Base-by-base conservation (phyloP, 2,797 vertebrate species). In the Apogon hyalosoma region DNA sequence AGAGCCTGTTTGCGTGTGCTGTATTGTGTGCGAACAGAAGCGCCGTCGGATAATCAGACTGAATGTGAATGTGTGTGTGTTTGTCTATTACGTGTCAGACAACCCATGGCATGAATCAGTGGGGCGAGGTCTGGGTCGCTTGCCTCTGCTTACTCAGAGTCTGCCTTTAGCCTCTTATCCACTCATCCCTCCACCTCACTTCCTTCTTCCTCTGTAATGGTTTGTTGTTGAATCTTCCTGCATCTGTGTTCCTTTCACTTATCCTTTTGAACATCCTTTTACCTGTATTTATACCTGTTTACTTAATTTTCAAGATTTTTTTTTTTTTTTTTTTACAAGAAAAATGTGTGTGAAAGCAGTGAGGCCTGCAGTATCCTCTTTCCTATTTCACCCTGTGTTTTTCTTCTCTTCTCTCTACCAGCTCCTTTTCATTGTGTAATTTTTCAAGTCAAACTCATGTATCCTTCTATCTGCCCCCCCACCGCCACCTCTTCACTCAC, bases 61-160 rank as follows among this genome's bases (percentile, higher is more conserved):
- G 42, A 33, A 15, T 69, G 75, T 58, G 57, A 46, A 6, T 21
- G 1, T 28, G 50, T 48, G 60, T 49, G 28, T 11, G 57, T 19
- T 51, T 60, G 39, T 53, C 28, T 73, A 28, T 80, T 82, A 78
- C 28, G 72, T 88, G 80, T 91, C 80, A 89, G 83, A 80, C 80
- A 42, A 69, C 65, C 76, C 73, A 79, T 82, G 77, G 57, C 76
- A 87, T 92, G 92, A 92, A 88, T 93, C 92, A 94, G 85, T 65
- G 65, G 79, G 88, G 86, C 74, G 82, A 90, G 90, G 92, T 87
- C 83, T 85, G 75, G 80, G 79, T 85, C 41, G 16, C 70, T 54
- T 79, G 85, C 79, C 77, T 90, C 71, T 62, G 42, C 64, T 89
- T 87, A 90, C 85, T 90, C 85, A 87, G 31, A 63, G 57, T 79